Evolutionary conservation across 1,140 invertebrate species (phyloP), one percentile per base, ranked within the genome.

Genomic region (Ceratitis capitata): DNA sequence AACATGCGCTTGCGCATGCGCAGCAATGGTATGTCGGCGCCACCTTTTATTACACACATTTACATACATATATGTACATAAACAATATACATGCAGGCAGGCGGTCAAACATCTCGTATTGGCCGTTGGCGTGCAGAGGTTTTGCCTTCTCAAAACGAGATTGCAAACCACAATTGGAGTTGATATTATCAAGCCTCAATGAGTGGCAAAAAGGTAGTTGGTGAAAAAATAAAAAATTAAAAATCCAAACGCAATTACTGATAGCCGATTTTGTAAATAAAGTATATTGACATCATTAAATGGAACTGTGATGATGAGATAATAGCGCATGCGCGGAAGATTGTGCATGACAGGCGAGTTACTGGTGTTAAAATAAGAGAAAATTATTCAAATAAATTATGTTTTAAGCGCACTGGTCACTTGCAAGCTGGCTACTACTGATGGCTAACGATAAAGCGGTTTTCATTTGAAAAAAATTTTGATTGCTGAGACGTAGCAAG

Each of bases 261-360:
- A 35, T 69, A 16, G 61, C 14, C 35, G 29, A 39, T 39, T 39
- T 69, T 69, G 14, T 69, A 16, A 69, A 69, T 69, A 32, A 69
- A 69, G 61, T 69, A 32, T 69, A 69, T 39, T 69, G 61, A 69
- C 32, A 69, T 69, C 61, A 19, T 69, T 69, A 69, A 69, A 69
- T 69, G 35, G 32, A 69, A 32, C 61, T 35, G 61, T 39, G 61
- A 35, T 35, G n/a, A 69, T 69, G 61, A 69, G 61, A 69, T 69
- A 69, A 69, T 32, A 39, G 16, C 61, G 61, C 16, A 69, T 69
- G 58, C 14, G 29, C 39, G 61, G 29, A 16, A 39, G 32, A 69
- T 29, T 69, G 29, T 32, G 61, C 39, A 5, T 39, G 61, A 35
- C 16, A 39, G 32, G n/a, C n/a, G n/a, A n/a, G n/a, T n/a, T n/a